Percentiles rank a stretch among this genome's conserved stretches.
phyloP scores from a whole-genome alignment of 37 sponge, comb jelly and placozoan genomes.

The Dysidea cf. avara region DNA sequence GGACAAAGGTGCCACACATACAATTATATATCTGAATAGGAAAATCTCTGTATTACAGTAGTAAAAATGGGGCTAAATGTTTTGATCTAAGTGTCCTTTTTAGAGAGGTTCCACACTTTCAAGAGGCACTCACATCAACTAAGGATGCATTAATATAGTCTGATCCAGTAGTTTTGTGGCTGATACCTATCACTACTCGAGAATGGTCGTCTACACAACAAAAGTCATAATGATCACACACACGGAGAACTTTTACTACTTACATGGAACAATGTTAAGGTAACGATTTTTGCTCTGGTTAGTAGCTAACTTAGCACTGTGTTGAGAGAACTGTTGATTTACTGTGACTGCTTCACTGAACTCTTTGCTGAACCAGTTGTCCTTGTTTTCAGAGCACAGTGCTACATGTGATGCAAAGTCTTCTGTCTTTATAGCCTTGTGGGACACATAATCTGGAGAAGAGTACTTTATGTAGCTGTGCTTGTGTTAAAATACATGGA shows the following conservation, averaged over 20 bases:
- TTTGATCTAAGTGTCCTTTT: no score
- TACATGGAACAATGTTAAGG: conserved; percentile 78
- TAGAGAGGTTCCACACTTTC: not conserved
- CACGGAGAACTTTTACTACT: not conserved
- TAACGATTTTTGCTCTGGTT: conserved; percentile 78
- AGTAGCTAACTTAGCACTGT: conserved; percentile 59
- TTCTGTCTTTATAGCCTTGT: conserved; percentile 40
- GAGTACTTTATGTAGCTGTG: no score
- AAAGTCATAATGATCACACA: not conserved
- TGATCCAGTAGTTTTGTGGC: not conserved
- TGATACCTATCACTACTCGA: not conserved
- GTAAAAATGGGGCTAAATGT: no score
- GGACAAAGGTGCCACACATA: no score
- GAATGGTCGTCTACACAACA: not conserved
- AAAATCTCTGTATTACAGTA: no score
- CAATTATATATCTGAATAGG: no score
- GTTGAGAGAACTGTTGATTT: conserved; percentile 56
- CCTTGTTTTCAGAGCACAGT: conserved; percentile 36
- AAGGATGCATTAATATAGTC: conserved; percentile 15
- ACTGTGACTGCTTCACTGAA: conserved; percentile 34
- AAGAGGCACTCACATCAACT: not conserved
- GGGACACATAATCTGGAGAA: conserved; percentile 41
- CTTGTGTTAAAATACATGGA: no score
- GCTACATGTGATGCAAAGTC: conserved; percentile 62
- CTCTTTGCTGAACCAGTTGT: conserved; percentile 61